Base-by-base conservation (phyloP, 2,797 vertebrate species). In the Tokudaia muenninki region DNA sequence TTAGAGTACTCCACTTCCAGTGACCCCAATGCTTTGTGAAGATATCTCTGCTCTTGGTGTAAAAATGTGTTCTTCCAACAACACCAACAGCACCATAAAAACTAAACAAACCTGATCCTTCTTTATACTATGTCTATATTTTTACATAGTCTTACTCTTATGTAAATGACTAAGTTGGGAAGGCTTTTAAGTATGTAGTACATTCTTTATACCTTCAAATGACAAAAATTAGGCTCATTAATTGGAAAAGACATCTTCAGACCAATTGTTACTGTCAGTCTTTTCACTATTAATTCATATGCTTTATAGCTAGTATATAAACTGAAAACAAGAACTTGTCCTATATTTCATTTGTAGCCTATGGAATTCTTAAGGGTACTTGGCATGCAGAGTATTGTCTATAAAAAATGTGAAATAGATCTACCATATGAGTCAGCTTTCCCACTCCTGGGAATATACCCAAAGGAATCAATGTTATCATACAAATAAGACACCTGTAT, bases 71-170 rank as follows among this genome's bases (percentile, higher is more conserved):
- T 77, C 24, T 93, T 77, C 44, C 37, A 52, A 93, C n/a, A 59
- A 17, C 14, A 50, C 6, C 41, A 63, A 31, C 37, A 26, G 4
- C 67, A 88, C 61, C 59, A 74, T 2, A 19, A 29, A 91, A 80
- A 55, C 16, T 37, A 82, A 81, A 81, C 81, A 81, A 91, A 72
- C 31, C 12, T 78, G 59, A 87, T 82, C 24, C 14, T 29, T 92
- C 3, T 6, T 94, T 95, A 70, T 29, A 19, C 19, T 81, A 47
- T 94, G 6, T 61, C 59, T 34, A n/a, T 74, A 63, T 29, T 21
- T 50, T 92, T 93, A 84, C 26, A 90, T 88, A 74, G 19, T 41
- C 22, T 67, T 90, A 59, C 84, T 95, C 81, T 92, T 61, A 92
- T 91, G n/a, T 77, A 74, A 84, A 86, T 81, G 24, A 37, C 16